Percentiles rank a stretch among this genome's conserved stretches.
These are phyloP conservation scores for Plagiodera versicolora DNA, from an alignment of 2,888 invertebrate species.

Conservation along the genomic window DNA sequence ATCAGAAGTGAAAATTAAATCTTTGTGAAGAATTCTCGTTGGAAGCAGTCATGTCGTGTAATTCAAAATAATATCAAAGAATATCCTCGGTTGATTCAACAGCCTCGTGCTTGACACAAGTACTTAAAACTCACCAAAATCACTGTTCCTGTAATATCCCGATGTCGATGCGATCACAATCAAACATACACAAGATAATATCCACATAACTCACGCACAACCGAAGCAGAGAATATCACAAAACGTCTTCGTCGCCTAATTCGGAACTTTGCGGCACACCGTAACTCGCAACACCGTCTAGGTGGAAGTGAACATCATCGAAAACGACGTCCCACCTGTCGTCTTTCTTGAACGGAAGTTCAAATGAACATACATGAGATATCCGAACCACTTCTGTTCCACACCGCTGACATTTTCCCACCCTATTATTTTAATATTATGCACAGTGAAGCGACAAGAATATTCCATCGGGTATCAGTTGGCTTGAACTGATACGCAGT, in stretches of 20 bases:
- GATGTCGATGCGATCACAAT: slow-evolving; percentile 14
- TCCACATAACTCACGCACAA: slow-evolving; percentile 29
- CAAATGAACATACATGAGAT: slow-evolving; percentile 33
- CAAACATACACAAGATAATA: slow-evolving; percentile 21
- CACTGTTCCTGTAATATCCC: slow-evolving; percentile 21
- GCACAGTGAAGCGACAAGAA: slow-evolving; percentile 6
- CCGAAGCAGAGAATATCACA: background rate
- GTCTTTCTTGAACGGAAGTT: slow-evolving; percentile 34
- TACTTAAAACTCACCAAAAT: slow-evolving; percentile 26
- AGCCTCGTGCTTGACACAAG: too few species aligned
- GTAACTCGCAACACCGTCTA: slow-evolving; percentile 15
- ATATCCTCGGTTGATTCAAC: too few species aligned
- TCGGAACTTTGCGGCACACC: slow-evolving; percentile 9
- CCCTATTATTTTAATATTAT: slow-evolving; percentile 34
- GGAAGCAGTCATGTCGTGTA: too few species aligned
- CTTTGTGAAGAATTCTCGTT: too few species aligned
- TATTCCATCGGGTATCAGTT: slow-evolving; percentile 6
- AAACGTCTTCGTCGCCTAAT: background rate
- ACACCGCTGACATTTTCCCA: slow-evolving; percentile 33
- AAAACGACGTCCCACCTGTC: slow-evolving; percentile 31
- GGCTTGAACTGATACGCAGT: background rate
- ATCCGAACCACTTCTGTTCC: slow-evolving; percentile 36
- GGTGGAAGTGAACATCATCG: slow-evolving; percentile 7
- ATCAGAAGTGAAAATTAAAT: too few species aligned
- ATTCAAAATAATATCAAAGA: too few species aligned